A percentile compares a stretch with the other conserved stretches of the same genome.
Conservation (phyloP, 2,888 invertebrate species). For the Selenia dentaria region DNA sequence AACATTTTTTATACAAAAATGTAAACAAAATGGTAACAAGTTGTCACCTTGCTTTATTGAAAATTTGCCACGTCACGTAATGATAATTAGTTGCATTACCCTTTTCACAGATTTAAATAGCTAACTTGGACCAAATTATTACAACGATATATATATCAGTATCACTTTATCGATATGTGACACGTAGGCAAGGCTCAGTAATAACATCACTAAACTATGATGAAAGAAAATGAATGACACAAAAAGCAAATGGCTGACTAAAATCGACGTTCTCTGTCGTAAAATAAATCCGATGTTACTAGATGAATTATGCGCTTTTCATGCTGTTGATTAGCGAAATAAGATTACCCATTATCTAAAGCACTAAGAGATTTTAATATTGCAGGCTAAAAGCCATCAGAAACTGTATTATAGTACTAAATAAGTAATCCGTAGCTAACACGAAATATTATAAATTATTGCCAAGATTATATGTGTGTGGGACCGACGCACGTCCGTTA, state of each 20-base stretch:
- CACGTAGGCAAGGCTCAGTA: constrained; percentile 13
- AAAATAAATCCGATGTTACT: constrained; percentile 84
- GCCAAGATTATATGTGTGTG: constrained; percentile 61
- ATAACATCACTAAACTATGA: constrained; percentile 46
- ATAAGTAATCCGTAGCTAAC: constrained; percentile 61
- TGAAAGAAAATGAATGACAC: constrained; percentile 66
- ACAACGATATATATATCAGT: no score
- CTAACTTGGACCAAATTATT: no score
- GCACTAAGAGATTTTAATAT: constrained; percentile 65
- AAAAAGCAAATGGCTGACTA: constrained; percentile 84
- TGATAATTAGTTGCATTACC: no score
- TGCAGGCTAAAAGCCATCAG: constrained; percentile 58
- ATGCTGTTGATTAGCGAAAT: constrained; percentile 84
- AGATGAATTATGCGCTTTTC: constrained; percentile 85
- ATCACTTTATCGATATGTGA: constrained; percentile 13
- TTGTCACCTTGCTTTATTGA: no score
- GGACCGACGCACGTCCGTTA: constrained; percentile 69
- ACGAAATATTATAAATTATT: constrained; percentile 55
- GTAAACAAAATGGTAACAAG: no score
- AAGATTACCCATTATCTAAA: constrained; percentile 71
- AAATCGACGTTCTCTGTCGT: constrained; percentile 75
- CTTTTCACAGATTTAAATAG: no score
- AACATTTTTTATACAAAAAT: no score
- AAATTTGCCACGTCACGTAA: no score
- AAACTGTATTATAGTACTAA: constrained; percentile 50